These are phyloP conservation scores for Spialia ferax DNA, from an alignment of 2,888 invertebrate genomes.

Conservation along the genomic window DNA sequence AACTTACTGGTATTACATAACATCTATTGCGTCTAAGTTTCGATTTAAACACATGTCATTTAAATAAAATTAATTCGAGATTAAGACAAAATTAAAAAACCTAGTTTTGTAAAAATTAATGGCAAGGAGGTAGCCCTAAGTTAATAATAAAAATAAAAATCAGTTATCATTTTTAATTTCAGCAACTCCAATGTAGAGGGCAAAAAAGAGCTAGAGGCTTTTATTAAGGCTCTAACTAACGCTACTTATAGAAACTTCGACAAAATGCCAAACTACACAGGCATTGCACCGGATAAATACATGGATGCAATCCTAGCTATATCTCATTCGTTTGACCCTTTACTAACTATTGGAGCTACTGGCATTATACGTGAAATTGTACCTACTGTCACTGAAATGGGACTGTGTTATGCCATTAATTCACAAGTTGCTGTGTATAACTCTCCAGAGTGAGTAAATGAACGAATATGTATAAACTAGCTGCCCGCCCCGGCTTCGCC, in stretches of 20 bases:
- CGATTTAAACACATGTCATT: too few relatives aligned
- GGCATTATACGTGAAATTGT: conserved; percentile 82
- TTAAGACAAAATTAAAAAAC: too few relatives aligned
- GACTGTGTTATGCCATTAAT: conserved; percentile 90
- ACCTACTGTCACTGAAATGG: conserved; percentile 89
- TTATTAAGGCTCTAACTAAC: conserved; percentile 85
- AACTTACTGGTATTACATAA: too few relatives aligned
- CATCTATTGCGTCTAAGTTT: too few relatives aligned
- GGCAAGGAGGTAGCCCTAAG: background rate
- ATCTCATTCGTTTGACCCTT: conserved; percentile 78
- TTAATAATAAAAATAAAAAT: background rate
- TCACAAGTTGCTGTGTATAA: conserved; percentile 88
- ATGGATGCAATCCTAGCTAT: conserved; percentile 85
- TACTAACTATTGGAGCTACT: conserved; percentile 83
- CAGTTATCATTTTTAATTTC: background rate
- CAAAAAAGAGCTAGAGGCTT: conserved; percentile 82
- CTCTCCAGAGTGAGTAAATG: conserved; percentile 80
- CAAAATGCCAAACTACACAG: conserved; percentile 82
- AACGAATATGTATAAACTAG: too few relatives aligned
- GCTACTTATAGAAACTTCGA: conserved; percentile 88
- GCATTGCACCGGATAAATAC: conserved; percentile 85
- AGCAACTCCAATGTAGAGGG: conserved; percentile 72
- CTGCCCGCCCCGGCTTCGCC: too few relatives aligned
- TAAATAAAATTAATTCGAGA: too few relatives aligned
- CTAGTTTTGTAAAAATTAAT: too few relatives aligned